Base-by-base conservation (phyloP, 2,113 vertebrate genomes). In the Aphelocoma coerulescens region DNA sequence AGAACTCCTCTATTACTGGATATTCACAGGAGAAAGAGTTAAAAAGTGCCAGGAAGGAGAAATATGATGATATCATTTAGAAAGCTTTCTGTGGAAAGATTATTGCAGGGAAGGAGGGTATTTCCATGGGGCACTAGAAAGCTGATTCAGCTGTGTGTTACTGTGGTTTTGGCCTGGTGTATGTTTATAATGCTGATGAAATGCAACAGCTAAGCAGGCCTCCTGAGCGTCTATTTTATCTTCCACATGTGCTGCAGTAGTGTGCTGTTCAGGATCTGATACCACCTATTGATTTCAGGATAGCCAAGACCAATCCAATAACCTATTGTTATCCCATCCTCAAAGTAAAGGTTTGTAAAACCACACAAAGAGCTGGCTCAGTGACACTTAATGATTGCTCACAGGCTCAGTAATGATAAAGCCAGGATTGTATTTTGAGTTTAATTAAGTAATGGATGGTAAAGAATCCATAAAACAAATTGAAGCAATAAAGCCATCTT, bases 381-480 rank as follows among this genome's bases (percentile, higher is more conserved):
- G 57, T 87, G 86, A 85, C 39, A 95, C 32, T 35, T 94, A 79
- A 90, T 85, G 90, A 95, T 65, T 88, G 17, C 65, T 93, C 49
- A 84, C 24, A 80, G 69, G 11, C 63, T 92, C 74, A 91, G 43
- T 89, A 95, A 94, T 44, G n/a, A 73, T 51, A 71, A 75, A 73
- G 24, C 22, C 30, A 61, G 26, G 39, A 32, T 93, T 63, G 12
- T 85, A 71, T 76, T 95, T 97, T 95, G 76, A 39, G 77, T 88
- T 95, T 85, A 95, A 91, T 89, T 94, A 97, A 92, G 54, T 72
- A 88, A 91, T 43, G 48, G 30, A 55, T 57, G 33, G 72, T 67
- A 71, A 94, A 85, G 58, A 94, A 95, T 93, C 87, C 68, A 79
- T 78, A 95, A 94, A 96, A 61, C 30, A 85, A 93, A 95, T 7